Base-by-base conservation (phyloP, 1,140 invertebrate genomes). In the Tetragonula clypearis region DNA sequence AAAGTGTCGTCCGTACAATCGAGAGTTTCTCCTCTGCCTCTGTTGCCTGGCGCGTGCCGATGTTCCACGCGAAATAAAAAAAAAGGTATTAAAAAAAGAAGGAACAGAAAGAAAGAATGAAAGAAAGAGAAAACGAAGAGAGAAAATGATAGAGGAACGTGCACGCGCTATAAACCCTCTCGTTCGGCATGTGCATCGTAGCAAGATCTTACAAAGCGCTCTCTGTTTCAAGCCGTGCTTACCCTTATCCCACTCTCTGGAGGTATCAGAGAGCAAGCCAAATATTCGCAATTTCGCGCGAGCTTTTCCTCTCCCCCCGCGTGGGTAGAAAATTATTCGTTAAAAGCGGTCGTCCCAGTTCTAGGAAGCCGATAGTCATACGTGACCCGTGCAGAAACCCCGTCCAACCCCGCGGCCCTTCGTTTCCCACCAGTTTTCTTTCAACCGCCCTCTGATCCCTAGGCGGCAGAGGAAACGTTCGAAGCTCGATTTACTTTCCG, bases 251-350 rank as follows among this genome's bases (percentile, higher is more conserved):
- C 1, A 0, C 12, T 11, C 35, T 19, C 19, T n/a, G 14, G 8
- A 73, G 71, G 41, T 41, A 82, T 73, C 30, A 26, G 49, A 41
- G n/a, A 19, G 49, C 11, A 53, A 12, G 21, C 23, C 35, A 58
- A 41, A 84, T 84, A 79, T 60, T 62, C 56, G 49, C 60, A 56
- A 62, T 65, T 72, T 55, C 66, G 5, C 65, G 65, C 19, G 74
- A 69, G 19, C 49, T 77, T 71, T 53, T 53, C 55, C n/a, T 0
- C 14, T 14, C n/a, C n/a, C 11, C 4, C 55, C 14, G 14, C 0
- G 17, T 17, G 35, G 23, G 26, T 78, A 19, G 68, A 84, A 55
- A 84, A 79, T 84, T 84, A 84, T 84, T 84, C 75, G 65, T 60
- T 66, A 71, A 71, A 79, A 53, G 75, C 62, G n/a, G 23, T 83